Conservation (phyloP, 1,140 invertebrate genomes). For the Rhynchophorus ferrugineus region DNA sequence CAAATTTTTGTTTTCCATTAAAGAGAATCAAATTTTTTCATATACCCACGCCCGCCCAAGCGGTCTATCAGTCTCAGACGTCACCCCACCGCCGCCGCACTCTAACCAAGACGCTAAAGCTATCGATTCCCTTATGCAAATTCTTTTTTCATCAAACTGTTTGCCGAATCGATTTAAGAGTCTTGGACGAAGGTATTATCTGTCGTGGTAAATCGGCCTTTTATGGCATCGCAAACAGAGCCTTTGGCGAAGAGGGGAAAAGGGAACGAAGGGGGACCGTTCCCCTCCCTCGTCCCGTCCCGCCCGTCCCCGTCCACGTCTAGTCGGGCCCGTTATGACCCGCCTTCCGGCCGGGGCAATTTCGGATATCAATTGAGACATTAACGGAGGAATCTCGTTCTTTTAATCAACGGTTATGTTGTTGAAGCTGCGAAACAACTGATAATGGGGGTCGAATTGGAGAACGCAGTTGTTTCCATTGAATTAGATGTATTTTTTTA, state of each 20-base stretch:
- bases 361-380: neutral
- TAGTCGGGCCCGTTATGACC: conserved; percentile 1
- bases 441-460: too few species aligned
- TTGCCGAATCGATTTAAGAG: conserved; percentile 20
- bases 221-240: conserved; percentile 19
- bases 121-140: conserved; percentile 18
- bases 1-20: too few species aligned
- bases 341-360: neutral
- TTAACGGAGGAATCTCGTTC: neutral
- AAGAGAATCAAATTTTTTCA: too few species aligned
- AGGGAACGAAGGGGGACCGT: too few species aligned
- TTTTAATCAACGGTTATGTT: neutral
- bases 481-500: too few species aligned
- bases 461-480: too few species aligned
- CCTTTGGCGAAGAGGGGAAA: too few species aligned
- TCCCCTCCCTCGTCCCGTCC: too few species aligned
- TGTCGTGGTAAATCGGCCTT: conserved; percentile 16
- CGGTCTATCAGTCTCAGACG: neutral
- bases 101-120: neutral
- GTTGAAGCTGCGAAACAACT: too few species aligned
- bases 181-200: conserved; percentile 17
- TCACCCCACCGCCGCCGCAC: neutral
- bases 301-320: too few species aligned
- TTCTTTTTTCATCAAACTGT: conserved; percentile 19
- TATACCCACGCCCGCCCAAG: too few species aligned